Percentiles rank a stretch among this genome's conserved stretches.
Conservation (phyloP, 2,113 vertebrate genomes). For the Girardinichthys multiradiatus region DNA sequence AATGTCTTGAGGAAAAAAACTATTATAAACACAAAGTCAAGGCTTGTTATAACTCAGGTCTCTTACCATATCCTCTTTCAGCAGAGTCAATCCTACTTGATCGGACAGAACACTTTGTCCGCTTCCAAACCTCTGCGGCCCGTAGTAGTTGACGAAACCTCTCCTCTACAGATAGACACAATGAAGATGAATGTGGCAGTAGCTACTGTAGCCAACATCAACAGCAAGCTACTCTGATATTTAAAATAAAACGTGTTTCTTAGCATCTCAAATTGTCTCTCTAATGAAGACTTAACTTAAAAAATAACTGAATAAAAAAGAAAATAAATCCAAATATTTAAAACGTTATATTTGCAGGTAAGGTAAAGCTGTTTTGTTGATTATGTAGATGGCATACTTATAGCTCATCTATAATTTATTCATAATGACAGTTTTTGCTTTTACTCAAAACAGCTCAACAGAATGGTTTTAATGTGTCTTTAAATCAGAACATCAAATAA, state of each 20-base stretch:
- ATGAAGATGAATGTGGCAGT: neutral
- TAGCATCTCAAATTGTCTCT: neutral
- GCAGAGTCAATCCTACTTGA: conserved; percentile 81
- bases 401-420: no score
- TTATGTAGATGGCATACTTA: no score
- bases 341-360: no score
- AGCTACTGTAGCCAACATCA: neutral
- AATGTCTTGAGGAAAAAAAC: neutral
- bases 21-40: neutral
- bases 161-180: conserved; percentile 44
- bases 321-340: no score
- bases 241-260: neutral
- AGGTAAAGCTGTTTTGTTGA: no score
- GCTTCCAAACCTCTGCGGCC: conserved; percentile 82
- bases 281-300: neutral
- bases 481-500: no score
- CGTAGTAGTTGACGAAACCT: conserved; percentile 78
- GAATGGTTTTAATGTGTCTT: neutral
- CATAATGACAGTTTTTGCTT: no score
- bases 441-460: neutral
- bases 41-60: neutral
- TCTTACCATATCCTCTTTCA: conserved; percentile 74
- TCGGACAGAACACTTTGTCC: conserved; percentile 83
- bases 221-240: neutral
- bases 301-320: no score